Evolutionary conservation across 2,888 invertebrate genomes (phyloP).

Genomic region (Apotomis turbidana): DNA sequence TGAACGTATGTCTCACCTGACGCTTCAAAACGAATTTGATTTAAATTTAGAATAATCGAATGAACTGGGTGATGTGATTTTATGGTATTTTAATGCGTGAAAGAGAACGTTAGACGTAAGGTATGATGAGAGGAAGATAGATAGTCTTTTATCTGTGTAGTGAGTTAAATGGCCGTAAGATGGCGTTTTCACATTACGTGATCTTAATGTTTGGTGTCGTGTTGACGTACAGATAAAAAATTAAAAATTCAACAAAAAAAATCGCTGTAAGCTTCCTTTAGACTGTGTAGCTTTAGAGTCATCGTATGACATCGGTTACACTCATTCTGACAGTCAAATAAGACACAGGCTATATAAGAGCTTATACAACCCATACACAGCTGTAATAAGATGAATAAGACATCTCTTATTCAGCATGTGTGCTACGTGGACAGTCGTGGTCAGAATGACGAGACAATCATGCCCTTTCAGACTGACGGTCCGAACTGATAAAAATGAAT

Average conservation of each 20-base stretch:
- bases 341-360: no score
- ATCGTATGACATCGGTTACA: constrained; percentile 19
- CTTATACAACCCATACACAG: no score
- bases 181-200: constrained; percentile 33
- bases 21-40: constrained; percentile 38
- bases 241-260: constrained; percentile 44
- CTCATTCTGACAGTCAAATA: no score
- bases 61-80: constrained; percentile 37
- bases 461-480: no score
- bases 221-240: constrained; percentile 41
- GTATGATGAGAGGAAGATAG: constrained; percentile 17
- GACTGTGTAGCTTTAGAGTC: constrained; percentile 64
- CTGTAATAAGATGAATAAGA: no score
- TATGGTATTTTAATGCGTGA: constrained; percentile 35
- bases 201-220: constrained; percentile 40
- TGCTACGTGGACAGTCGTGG: no score
- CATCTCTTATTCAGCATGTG: no score
- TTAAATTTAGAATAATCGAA: constrained; percentile 34
- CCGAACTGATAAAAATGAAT: no score
- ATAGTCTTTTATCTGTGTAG: constrained; percentile 47
- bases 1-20: constrained; percentile 11
- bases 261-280: constrained; percentile 61
- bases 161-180: constrained; percentile 41
- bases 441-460: no score
- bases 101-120: constrained; percentile 38